These are phyloP conservation scores for Elysia crispata DNA, from an alignment of 2,888 invertebrate species.

Conservation along the genomic window DNA sequence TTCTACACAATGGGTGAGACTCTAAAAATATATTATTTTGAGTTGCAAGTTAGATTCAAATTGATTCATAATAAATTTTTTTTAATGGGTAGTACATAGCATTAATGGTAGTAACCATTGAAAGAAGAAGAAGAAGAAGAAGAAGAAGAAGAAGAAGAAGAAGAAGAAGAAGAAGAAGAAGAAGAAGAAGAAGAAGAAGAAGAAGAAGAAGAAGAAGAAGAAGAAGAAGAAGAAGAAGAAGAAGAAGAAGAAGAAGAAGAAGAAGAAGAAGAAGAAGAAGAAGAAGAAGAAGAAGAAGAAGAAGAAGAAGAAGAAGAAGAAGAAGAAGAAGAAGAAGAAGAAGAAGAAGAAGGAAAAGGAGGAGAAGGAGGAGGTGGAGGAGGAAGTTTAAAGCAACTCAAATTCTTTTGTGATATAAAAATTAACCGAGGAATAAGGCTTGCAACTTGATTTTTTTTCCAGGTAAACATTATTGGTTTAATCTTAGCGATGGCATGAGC, in stretches of 20 bases:
- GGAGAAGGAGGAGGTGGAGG: not conserved
- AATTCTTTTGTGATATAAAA: too few species aligned
- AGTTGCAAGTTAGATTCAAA: too few species aligned
- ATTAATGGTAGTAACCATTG: not conserved
- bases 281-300: not conserved
- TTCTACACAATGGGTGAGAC: slow-evolving; percentile 74
- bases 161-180: not conserved
- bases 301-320: not conserved
- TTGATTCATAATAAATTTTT: too few species aligned
- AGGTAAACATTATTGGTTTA: slow-evolving; percentile 72
- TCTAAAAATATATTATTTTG: too few species aligned
- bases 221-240: slow-evolving; percentile 3
- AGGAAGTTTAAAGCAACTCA: not conserved
- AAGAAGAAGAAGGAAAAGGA: not conserved
- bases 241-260: slow-evolving; percentile 4
- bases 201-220: slow-evolving; percentile 14
- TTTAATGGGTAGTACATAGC: not conserved
- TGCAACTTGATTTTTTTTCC: too few species aligned
- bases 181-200: not conserved
- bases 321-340: slow-evolving; percentile 3
- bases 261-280: not conserved
- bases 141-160: not conserved
- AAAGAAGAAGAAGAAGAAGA: not conserved
- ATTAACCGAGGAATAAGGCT: too few species aligned
- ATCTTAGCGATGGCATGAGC: slow-evolving; percentile 60